phyloP scores from a whole-genome alignment of 2,888 invertebrate species.

The Carterocephalus palaemon region DNA sequence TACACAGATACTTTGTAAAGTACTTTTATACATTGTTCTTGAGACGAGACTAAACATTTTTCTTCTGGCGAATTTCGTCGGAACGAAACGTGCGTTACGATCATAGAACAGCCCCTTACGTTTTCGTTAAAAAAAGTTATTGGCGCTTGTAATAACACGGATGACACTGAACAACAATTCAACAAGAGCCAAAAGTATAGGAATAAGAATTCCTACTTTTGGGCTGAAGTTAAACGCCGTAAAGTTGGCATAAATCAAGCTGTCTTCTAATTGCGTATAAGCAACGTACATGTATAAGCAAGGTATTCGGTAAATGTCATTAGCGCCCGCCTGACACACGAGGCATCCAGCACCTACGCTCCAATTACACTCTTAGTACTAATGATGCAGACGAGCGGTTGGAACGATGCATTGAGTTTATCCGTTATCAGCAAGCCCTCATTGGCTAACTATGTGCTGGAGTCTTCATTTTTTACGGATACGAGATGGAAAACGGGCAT shows the following conservation, averaged over 20 bases:
- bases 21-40: not conserved
- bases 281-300: conserved; percentile 5
- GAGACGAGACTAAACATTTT: too few relatives aligned
- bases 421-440: too few relatives aligned
- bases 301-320: conserved; percentile 20
- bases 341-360: conserved; percentile 10
- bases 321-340: conserved; percentile 19
- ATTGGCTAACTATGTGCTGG: too few relatives aligned
- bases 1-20: too few relatives aligned
- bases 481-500: too few relatives aligned
- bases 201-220: not conserved
- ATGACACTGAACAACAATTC: not conserved
- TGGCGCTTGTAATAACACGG: not conserved
- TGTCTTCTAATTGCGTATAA: conserved; percentile 14
- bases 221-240: not conserved
- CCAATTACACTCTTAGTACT: conserved; percentile 17
- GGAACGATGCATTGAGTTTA: conserved; percentile 1
- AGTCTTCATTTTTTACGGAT: too few relatives aligned
- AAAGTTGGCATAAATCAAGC: conserved; percentile 12
- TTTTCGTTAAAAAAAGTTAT: not conserved
- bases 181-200: not conserved
- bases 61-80: too few relatives aligned
- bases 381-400: conserved; percentile 2
- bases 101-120: too few relatives aligned
- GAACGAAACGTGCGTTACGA: too few relatives aligned